phyloP scores from a whole-genome alignment of 2,113 vertebrate species.

The Rissa tridactyla region DNA sequence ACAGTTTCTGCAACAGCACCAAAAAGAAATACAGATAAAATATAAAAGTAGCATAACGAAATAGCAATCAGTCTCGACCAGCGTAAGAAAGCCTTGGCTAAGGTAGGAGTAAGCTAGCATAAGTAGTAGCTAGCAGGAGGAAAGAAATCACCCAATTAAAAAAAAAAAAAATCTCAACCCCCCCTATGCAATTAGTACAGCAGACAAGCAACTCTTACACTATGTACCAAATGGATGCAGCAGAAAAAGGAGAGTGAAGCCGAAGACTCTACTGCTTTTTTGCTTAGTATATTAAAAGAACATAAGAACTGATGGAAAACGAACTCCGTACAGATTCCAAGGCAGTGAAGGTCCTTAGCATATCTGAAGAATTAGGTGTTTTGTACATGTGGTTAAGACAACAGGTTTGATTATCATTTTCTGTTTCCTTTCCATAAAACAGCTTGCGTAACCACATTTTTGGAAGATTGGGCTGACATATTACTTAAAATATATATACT shows the following conservation, averaged over 20 bases:
- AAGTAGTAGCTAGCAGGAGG: background rate
- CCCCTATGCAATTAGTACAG: background rate
- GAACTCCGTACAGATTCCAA: background rate
- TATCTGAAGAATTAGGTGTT: background rate
- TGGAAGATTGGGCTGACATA: background rate
- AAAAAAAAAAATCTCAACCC: background rate
- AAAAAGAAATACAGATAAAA: background rate
- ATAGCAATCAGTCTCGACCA: background rate
- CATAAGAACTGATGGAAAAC: background rate
- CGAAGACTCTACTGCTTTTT: background rate
- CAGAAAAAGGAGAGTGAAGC: background rate
- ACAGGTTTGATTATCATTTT: background rate
- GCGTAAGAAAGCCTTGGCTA: background rate
- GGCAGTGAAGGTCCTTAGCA: background rate
- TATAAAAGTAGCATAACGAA: background rate
- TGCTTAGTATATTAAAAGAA: background rate
- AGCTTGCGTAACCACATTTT: background rate
- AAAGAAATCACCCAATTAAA: background rate
- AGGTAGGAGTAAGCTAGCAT: background rate
- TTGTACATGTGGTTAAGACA: background rate
- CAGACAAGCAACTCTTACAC: background rate
- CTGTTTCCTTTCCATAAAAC: background rate
- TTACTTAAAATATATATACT: background rate
- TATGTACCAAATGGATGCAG: background rate
- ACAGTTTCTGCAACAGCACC: background rate